Evolutionary conservation across 2,888 invertebrate genomes (phyloP).

Genomic region (Silvanus unidentatus): DNA sequence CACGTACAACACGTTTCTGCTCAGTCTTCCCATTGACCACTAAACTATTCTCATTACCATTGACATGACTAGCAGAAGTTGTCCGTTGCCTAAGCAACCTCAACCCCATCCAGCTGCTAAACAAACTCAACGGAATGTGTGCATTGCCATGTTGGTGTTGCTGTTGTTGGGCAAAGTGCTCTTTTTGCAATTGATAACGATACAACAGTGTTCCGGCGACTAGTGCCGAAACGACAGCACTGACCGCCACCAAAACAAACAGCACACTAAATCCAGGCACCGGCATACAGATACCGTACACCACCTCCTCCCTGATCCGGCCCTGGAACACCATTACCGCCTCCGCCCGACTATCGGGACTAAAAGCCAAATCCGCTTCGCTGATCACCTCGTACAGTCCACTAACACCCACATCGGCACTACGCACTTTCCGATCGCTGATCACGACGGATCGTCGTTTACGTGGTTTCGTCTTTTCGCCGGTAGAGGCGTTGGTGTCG

Average conservation of each 20-base stretch:
- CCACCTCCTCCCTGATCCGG: conserved; percentile 80
- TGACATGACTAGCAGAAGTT: conserved; percentile 26
- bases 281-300: conserved; percentile 87
- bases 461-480: conserved; percentile 9
- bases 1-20: conserved; percentile 10
- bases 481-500: background rate
- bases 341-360: conserved; percentile 72
- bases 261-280: conserved; percentile 83
- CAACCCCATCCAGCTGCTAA: conserved; percentile 69
- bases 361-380: conserved; percentile 85
- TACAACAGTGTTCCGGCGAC: conserved; percentile 60
- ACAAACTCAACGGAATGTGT: conserved; percentile 54
- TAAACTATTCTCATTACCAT: conserved; percentile 23
- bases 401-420: conserved; percentile 84
- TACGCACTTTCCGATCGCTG: conserved; percentile 68
- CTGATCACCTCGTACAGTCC: conserved; percentile 85
- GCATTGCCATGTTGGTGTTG: conserved; percentile 47
- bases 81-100: conserved; percentile 53
- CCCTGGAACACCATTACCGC: conserved; percentile 85
- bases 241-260: conserved; percentile 80
- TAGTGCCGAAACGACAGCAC: conserved; percentile 80
- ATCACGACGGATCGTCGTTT: conserved; percentile 59
- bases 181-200: conserved; percentile 66
- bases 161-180: conserved; percentile 53
- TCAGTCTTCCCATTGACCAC: conserved; percentile 24